Conservation (phyloP, 2,797 vertebrate genomes). For the Dendrocincla tyrannina region DNA sequence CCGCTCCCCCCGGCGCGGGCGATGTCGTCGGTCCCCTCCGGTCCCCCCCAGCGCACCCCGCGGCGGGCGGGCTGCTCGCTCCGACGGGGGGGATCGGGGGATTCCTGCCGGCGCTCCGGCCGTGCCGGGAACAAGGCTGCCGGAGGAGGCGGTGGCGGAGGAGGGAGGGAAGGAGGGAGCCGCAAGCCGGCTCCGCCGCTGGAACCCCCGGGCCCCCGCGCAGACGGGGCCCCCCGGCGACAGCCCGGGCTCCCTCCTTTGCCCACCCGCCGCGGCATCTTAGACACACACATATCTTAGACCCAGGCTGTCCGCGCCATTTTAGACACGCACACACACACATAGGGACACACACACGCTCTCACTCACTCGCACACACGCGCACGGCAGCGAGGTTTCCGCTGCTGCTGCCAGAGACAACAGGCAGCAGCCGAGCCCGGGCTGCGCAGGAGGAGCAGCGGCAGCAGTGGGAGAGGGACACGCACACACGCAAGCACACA, state of each 20-base stretch:
- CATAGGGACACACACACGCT: neutral
- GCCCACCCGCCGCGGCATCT: constrained; percentile 33
- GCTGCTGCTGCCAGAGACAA: constrained; percentile 54
- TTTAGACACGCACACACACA: constrained; percentile 26
- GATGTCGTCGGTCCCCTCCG: neutral
- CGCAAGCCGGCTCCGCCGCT: neutral
- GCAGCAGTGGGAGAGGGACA: neutral
- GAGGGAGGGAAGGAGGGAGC: neutral
- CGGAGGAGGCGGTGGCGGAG: neutral
- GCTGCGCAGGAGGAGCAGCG: constrained; percentile 20
- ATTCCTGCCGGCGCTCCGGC: neutral
- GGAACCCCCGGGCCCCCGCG: neutral
- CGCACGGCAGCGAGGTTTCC: constrained; percentile 40
- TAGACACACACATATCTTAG: neutral
- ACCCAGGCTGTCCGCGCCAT: constrained; percentile 53
- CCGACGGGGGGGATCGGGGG: neutral
- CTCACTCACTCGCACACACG: neutral
- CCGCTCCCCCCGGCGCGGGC: neutral
- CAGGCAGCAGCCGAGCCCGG: constrained; percentile 27
- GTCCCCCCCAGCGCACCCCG: neutral
- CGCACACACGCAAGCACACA: neutral
- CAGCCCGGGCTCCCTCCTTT: neutral
- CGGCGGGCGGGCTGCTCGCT: neutral
- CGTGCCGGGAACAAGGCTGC: neutral
- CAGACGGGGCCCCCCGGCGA: neutral